phyloP scores from a whole-genome alignment of 1,140 invertebrate genomes.

The Nomia melanderi region DNA sequence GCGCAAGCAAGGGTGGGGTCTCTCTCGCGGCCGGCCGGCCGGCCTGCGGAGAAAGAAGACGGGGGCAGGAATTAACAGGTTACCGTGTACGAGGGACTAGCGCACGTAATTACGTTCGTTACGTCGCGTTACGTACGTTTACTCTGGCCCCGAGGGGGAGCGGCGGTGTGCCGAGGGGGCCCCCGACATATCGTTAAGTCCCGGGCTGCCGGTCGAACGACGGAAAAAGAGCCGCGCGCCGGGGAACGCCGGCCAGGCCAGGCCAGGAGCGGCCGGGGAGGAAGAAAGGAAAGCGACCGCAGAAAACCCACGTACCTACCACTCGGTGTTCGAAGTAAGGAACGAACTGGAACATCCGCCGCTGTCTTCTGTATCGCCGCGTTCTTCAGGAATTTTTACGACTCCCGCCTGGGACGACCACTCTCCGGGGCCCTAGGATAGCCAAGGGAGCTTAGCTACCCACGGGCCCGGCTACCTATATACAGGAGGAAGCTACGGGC shows the following conservation, averaged over 20 bases:
- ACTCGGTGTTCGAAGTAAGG: background rate
- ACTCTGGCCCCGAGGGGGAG: conserved; percentile 20
- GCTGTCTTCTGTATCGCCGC: conserved; percentile 51
- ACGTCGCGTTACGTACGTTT: conserved; percentile 60
- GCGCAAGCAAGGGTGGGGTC: background rate
- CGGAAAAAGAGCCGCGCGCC: conserved; percentile 34
- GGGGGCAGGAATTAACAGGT: conserved; percentile 55
- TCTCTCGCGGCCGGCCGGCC: background rate
- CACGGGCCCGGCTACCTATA: background rate
- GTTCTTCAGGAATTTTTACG: conserved; percentile 62
- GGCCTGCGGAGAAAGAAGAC: background rate
- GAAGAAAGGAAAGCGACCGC: conserved; percentile 21
- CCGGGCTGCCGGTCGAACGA: conserved; percentile 15
- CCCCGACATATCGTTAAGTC: conserved; percentile 36
- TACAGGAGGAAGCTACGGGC: conserved; percentile 13
- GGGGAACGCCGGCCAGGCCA: too few relatives aligned
- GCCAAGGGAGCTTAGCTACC: background rate
- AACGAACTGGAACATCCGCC: conserved; percentile 37
- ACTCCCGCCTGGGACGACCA: conserved; percentile 30
- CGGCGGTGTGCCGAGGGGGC: background rate
- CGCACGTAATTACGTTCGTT: conserved; percentile 60
- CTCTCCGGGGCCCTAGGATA: conserved; percentile 43
- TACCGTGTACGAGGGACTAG: conserved; percentile 47
- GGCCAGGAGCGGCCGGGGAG: too few relatives aligned
- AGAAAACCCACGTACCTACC: conserved; percentile 13